These are phyloP conservation scores for Centroberyx gerrardi DNA, from an alignment of 2,797 vertebrate species.

Conservation along the genomic window DNA sequence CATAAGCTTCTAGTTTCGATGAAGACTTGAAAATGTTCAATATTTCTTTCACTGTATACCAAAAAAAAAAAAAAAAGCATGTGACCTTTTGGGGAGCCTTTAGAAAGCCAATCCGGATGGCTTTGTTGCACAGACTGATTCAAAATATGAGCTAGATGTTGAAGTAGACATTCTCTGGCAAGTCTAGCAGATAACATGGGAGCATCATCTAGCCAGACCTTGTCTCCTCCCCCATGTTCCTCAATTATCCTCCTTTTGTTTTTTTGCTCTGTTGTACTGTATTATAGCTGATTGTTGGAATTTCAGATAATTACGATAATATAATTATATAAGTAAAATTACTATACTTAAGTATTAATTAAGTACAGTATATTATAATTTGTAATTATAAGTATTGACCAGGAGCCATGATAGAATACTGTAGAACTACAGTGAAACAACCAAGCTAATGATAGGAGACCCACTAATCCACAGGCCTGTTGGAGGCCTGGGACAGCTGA, in stretches of 20 bases:
- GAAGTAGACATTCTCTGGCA: constrained; percentile 38
- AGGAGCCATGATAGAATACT: constrained; percentile 45
- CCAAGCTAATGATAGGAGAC: constrained; percentile 35
- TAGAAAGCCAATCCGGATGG: constrained; percentile 60
- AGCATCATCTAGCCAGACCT: constrained; percentile 33
- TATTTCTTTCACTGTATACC: constrained; percentile 76
- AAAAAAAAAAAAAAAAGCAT: constrained; percentile 36
- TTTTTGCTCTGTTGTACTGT: constrained; percentile 55
- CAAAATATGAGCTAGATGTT: constrained; percentile 52
- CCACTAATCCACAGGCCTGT: constrained; percentile 32
- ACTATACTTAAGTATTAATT: constrained; percentile 28
- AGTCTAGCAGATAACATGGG: constrained; percentile 28
- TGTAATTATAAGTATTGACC: constrained; percentile 19
- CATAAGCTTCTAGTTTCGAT: constrained; percentile 72
- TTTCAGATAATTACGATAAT: constrained; percentile 43
- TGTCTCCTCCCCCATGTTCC: constrained; percentile 14
- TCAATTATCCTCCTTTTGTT: constrained; percentile 27
- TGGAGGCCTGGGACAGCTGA: constrained; percentile 33
- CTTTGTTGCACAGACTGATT: constrained; percentile 67
- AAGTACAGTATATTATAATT: constrained; percentile 19
- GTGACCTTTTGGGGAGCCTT: constrained; percentile 53
- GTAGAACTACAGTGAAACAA: constrained; percentile 34
- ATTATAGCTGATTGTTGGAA: constrained; percentile 44
- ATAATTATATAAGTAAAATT: constrained; percentile 25
- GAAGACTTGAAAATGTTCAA: constrained; percentile 82